Conservation (phyloP, 2,888 invertebrate species). For the Halictus quadricinctus region DNA sequence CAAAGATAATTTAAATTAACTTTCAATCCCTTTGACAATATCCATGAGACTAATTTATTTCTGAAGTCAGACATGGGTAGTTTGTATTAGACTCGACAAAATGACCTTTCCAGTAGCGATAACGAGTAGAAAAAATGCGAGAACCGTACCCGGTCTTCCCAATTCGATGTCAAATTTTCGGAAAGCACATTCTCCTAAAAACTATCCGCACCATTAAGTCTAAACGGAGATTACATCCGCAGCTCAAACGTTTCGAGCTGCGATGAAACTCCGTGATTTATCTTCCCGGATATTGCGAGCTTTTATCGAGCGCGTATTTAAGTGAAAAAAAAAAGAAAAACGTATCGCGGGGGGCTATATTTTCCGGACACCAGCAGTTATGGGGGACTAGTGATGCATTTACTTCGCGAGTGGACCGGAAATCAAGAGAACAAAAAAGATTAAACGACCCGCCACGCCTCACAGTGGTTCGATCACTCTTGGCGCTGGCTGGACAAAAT, state of each 20-base stretch:
- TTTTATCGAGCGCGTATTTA: background rate
- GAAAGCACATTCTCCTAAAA: too few relatives aligned
- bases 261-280: background rate
- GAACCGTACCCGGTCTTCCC: too few relatives aligned
- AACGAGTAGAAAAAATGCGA: background rate
- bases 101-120: too few relatives aligned
- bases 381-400: background rate
- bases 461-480: too few relatives aligned
- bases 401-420: background rate
- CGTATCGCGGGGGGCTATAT: background rate
- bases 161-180: background rate
- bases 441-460: background rate
- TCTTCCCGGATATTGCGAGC: background rate
- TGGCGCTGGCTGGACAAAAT: too few relatives aligned
- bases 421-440: background rate
- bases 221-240: background rate
- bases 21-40: too few relatives aligned
- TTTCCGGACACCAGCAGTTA: background rate
- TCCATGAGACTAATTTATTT: too few relatives aligned
- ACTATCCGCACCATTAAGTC: background rate
- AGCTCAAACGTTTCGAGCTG: background rate
- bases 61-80: too few relatives aligned
- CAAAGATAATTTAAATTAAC: too few relatives aligned
- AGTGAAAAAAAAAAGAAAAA: background rate
- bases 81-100: too few relatives aligned